Base-by-base conservation (phyloP, 2,888 invertebrate species). In the Diarsia mendica region DNA sequence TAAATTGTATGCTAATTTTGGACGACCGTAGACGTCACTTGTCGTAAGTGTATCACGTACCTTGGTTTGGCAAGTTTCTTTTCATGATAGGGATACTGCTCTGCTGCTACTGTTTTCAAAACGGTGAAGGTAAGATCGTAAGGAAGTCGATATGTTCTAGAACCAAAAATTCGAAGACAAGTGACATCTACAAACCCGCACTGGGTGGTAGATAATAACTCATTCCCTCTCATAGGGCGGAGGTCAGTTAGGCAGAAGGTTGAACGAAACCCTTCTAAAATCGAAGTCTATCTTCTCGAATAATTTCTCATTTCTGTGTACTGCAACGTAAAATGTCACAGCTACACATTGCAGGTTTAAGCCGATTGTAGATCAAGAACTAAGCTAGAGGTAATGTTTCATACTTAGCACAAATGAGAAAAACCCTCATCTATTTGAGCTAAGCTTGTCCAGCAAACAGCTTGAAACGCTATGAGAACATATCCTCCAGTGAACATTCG, bases 1-100 rank as follows among this genome's bases (percentile, higher is more conserved):
- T 58, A 76, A 63, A n/a, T 44, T 49, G 13, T 65, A 13, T 65
- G 66, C 18, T 44, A 75, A 76, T 58, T 55, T 64, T 28, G 39
- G 15, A 39, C 11, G 11, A 28, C 18, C 23, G 15, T 44, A 15
- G 3, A 13, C 2, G 2, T 39, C 23, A 15, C 39, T 33, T 39
- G 15, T 20, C 0, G 0, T 39, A 61, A 39, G 39, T 39, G 39
- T n/a, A 44, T n/a, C 44, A 44, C 44, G 44, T n/a, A 18, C 18
- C 58, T 60, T 44, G 61, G 8, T 39, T 61, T n/a, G 44, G n/a
- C 61, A 15, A 58, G 20, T 23, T 44, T 3, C 20, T 13, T n/a
- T 48, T 48, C 8, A 11, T 0, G 6, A 39, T 39, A 28, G 28
- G 28, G 28, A 28, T 28, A 28, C 28, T 28, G 28, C 28, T 28